phyloP scores from a whole-genome alignment of 2,797 vertebrate species.

The Galagoides demidoff region DNA sequence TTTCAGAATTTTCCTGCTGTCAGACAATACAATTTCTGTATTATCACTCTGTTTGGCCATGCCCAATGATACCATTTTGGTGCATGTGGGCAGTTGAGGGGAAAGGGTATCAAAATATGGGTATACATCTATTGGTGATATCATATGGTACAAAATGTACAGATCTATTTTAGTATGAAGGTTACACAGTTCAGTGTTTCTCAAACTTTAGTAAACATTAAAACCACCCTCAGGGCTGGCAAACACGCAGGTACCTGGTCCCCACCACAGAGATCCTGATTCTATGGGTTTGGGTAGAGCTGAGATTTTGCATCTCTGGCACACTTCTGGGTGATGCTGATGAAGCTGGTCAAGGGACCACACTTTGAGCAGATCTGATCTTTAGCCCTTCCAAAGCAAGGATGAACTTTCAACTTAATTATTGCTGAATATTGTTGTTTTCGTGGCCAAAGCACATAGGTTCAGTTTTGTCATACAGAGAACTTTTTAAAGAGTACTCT shows the following conservation, averaged over 20 bases:
- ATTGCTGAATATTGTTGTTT: constrained; percentile 55
- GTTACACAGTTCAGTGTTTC: constrained; percentile 6
- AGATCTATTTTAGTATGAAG: constrained; percentile 12
- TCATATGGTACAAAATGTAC: constrained; percentile 6
- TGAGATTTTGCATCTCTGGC: constrained; percentile 1
- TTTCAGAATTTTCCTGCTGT: constrained; percentile 31
- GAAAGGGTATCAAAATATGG: not conserved
- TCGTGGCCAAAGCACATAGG: not conserved
- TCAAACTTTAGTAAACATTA: constrained; percentile 14
- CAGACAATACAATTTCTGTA: not conserved
- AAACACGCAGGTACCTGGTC: not conserved
- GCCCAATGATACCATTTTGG: not conserved
- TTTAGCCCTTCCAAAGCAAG: constrained; percentile 28
- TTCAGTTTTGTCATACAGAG: constrained; percentile 21
- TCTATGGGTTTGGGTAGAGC: not conserved
- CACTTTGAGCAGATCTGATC: constrained; percentile 7
- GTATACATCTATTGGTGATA: not conserved
- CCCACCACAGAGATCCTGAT: not conserved
- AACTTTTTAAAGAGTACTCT: constrained; percentile 24
- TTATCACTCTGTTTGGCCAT: not conserved
- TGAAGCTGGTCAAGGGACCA: not conserved
- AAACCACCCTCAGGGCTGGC: not conserved
- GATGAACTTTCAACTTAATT: not conserved
- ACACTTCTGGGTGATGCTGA: constrained; percentile 16
- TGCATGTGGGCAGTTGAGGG: not conserved